These are phyloP conservation scores for Poicephalus meyeri DNA, from an alignment of 2,113 vertebrate species.

Conservation along the genomic window DNA sequence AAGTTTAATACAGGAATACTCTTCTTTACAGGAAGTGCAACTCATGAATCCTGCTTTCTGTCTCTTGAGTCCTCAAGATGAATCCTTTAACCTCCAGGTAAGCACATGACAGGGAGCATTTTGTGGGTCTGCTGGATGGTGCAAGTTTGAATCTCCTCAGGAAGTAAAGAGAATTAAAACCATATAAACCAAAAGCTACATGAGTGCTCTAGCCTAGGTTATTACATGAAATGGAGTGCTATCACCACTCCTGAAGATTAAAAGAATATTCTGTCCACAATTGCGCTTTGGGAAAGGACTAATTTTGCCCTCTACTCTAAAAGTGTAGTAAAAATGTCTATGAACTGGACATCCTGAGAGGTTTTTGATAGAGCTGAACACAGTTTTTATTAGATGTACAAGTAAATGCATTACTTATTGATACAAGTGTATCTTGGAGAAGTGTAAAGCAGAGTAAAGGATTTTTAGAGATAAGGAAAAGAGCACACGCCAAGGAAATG, in stretches of 20 bases:
- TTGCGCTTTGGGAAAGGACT: not conserved
- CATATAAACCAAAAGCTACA: slow-evolving; percentile 7
- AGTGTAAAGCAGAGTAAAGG: not conserved
- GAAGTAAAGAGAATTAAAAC: slow-evolving; percentile 15
- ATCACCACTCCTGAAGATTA: not conserved
- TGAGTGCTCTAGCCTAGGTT: not conserved
- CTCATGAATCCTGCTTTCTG: not conserved
- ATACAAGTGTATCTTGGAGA: not conserved
- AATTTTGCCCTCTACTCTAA: not conserved
- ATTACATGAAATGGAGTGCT: not conserved
- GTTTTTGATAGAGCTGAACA: not conserved
- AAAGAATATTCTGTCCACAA: not conserved
- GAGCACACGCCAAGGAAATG: not conserved
- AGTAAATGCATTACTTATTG: not conserved
- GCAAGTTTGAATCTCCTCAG: not conserved
- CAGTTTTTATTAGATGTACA: not conserved
- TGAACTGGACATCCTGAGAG: not conserved
- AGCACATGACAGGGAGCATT: not conserved
- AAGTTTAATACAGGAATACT: not conserved
- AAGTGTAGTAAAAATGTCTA: not conserved
- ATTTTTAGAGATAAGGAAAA: not conserved
- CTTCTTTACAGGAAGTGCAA: not conserved
- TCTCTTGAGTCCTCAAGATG: not conserved
- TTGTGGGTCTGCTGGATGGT: not conserved
- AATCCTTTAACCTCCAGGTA: not conserved